These are phyloP conservation scores for Drosophila willistoni DNA, from an alignment of 1,140 invertebrate species.

Conservation along the genomic window DNA sequence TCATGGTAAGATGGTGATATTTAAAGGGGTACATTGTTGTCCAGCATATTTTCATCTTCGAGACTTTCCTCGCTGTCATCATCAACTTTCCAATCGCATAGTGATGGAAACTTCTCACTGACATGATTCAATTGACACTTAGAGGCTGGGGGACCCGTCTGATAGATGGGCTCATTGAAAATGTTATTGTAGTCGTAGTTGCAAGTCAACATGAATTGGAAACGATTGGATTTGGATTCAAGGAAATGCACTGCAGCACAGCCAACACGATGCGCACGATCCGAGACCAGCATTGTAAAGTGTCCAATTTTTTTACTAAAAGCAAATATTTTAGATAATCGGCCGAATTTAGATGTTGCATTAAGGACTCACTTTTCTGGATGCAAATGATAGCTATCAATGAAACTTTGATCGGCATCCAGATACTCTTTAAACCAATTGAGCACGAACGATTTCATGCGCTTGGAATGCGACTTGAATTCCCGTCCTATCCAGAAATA, in stretches of 20 bases:
- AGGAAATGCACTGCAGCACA: slow-evolving; percentile 69
- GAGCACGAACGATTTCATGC: slow-evolving; percentile 74
- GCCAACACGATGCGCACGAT: slow-evolving; percentile 69
- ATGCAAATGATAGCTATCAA: slow-evolving; percentile 65
- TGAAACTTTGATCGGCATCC: slow-evolving; percentile 74
- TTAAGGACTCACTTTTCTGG: slow-evolving; percentile 60
- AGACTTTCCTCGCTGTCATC: slow-evolving; percentile 52
- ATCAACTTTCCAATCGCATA: slow-evolving; percentile 64
- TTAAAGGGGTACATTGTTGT: slow-evolving; percentile 56
- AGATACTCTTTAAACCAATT: slow-evolving; percentile 73
- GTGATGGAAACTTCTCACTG: slow-evolving; percentile 57
- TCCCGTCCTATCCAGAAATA: slow-evolving; percentile 76
- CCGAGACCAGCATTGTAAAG: slow-evolving; percentile 68
- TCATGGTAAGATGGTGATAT: neutral
- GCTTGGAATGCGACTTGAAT: slow-evolving; percentile 74
- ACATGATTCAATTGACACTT: slow-evolving; percentile 54
- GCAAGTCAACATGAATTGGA: slow-evolving; percentile 69
- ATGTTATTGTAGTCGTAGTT: slow-evolving; percentile 78
- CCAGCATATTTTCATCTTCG: slow-evolving; percentile 47
- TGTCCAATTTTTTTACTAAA: slow-evolving; percentile 75
- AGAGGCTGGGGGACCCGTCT: slow-evolving; percentile 54
- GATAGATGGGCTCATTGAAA: slow-evolving; percentile 63
- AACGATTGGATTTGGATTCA: slow-evolving; percentile 40
- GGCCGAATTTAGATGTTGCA: neutral
- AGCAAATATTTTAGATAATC: neutral